Base-by-base conservation (phyloP, 2,797 vertebrate species). In the Micropoecilia bifurca region DNA sequence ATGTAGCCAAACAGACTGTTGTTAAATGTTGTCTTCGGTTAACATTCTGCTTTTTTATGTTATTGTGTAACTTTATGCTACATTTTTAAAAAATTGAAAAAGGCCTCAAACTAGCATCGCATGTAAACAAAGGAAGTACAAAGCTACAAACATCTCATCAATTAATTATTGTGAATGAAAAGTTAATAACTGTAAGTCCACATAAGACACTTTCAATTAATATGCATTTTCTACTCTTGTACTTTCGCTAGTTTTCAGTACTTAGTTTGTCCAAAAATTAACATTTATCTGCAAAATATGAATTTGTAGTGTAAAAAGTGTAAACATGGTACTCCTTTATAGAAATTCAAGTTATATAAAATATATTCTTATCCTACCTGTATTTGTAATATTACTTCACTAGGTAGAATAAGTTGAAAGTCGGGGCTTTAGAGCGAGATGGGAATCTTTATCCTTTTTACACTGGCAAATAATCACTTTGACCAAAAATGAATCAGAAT, bases 91-190 rank as follows among this genome's bases (percentile, higher is more conserved):
- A 71, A 69, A 6, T 12, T 6, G 41, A 14, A 71, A 45, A n/a
- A 59, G 33, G 4, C 22, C 1, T 6, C 0, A 8, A 6, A 77
- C 71, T 77, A 79, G 48, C 59, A 22, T 33, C 3, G 41, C 12
- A 89, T 84, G 86, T 91, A 89, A 89, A 92, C 88, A 91, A 91
- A 89, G 83, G 61, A 66, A 25, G 7, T 6, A n/a, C 25, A 30
- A 36, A 66, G 33, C 41, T 71, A 46, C 39, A 53, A n/a, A 77
- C 13, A 53, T 46, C 6, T 25, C 61, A 0, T 16, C 8, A 50
- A 28, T 50, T 68, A 25, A 13, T n/a, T 36, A 33, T 28, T 57
- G 18, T 22, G 43, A 30, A 53, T 57, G 8, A 33, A 76, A 50
- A n/a, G 22, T 30, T 71, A 30, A 20, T 12, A 39, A 1, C 9